Base-by-base conservation (phyloP, 1,140 invertebrate genomes). In the Ips typographus region DNA sequence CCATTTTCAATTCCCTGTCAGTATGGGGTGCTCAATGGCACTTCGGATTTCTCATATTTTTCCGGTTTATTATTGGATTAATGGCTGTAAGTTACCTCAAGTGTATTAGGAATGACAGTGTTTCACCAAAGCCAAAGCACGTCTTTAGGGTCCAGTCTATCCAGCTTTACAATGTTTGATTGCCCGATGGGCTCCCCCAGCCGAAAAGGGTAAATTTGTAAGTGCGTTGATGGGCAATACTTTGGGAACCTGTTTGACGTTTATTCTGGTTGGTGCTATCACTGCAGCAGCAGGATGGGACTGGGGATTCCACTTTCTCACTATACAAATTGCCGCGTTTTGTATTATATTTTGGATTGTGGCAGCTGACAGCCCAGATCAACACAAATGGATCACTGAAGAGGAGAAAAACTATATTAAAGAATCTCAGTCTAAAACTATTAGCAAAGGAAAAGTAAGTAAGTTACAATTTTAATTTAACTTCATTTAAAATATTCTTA, bases 371-470 rank as follows among this genome's bases (percentile, higher is more conserved):
- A 85, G 87, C 2, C 95, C 95, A 0, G 85, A 87, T 0, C 72
- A 82, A 42, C 93, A 96, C 81, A 89, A 87, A 8, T 83, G 86
- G 1, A 96, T 96, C 63, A 88, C 85, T 1, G 83, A 89, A 8
- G 84, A 87, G 51, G 95, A 97, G 80, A 88, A 87, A 59, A 78
- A 84, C 4, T 93, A 91, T 72, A 95, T 97, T 87, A 68, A 87
- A 84, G 62, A 80, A 84, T 73, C 82, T 87, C 71, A 72, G 65
- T 86, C 86, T 41, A 80, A 81, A 61, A 78, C 80, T 36, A 82
- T 87, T 63, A 76, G 81, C 42, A 85, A 85, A 74, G 82, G 82
- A 68, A 76, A 70, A 70, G 72, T 74, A 55, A 47, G 3, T 64
- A 2, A 37, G 5, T 55, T 55, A 36, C n/a, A 49, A 49, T 22